Evolutionary conservation across 1,140 invertebrate genomes (phyloP).

Genomic region (Mesaphorura yosii): DNA sequence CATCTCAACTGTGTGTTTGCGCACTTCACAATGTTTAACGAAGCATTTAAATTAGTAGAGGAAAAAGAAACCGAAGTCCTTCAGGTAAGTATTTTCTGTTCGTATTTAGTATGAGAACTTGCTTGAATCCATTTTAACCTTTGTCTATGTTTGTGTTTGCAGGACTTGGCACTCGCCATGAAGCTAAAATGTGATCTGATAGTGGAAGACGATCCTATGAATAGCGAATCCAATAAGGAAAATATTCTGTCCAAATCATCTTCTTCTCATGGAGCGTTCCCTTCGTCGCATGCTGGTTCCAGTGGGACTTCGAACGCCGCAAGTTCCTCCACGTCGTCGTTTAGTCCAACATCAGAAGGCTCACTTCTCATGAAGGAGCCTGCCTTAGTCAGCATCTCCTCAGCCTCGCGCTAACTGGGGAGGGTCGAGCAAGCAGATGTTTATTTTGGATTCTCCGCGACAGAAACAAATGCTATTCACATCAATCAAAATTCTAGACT

Average conservation of each 20-base stretch:
- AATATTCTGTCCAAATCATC: conserved; percentile 26
- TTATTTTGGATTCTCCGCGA: too few species aligned
- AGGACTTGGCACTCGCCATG: conserved; percentile 31
- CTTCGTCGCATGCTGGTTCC: not conserved
- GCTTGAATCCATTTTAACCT: not conserved
- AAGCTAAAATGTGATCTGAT: conserved; percentile 27
- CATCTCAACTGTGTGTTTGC: conserved; percentile 93
- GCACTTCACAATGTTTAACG: conserved; percentile 81
- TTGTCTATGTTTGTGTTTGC: conserved; percentile 5
- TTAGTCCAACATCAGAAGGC: conserved; percentile 19
- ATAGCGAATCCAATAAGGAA: conserved; percentile 30
- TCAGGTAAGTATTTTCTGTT: conserved; percentile 40
- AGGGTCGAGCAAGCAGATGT: too few species aligned
- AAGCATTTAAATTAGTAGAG: conserved; percentile 77
- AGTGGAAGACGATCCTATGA: conserved; percentile 30
- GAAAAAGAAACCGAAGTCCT: conserved; percentile 91
- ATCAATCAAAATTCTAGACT: too few species aligned
- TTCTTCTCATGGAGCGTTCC: not conserved
- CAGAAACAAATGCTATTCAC: too few species aligned
- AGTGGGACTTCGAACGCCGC: not conserved
- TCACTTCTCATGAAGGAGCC: conserved; percentile 25
- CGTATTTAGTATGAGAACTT: not conserved
- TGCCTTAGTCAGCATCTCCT: conserved; percentile 21
- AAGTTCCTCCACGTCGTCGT: conserved; percentile 4
- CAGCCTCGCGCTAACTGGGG: too few species aligned